A percentile compares a stretch with the other conserved stretches of the same genome.
These are phyloP conservation scores for Ranitomeya imitator DNA, from an alignment of 2,113 vertebrate genomes.

Conservation along the genomic window DNA sequence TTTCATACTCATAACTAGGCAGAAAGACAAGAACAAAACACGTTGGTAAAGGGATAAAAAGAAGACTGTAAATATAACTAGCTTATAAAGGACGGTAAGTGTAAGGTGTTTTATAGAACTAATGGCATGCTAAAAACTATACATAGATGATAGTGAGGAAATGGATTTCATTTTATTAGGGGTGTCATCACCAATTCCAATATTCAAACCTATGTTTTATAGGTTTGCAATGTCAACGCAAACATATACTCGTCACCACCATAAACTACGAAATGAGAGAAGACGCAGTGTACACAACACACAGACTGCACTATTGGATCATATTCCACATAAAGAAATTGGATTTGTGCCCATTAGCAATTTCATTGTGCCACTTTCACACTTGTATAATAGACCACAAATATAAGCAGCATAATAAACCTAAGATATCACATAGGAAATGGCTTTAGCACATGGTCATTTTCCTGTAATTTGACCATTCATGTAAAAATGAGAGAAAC, in stretches of 20 bases:
- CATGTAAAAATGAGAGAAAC: too few species aligned
- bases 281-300: background rate
- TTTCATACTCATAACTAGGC: conserved; percentile 88
- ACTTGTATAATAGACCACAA: background rate
- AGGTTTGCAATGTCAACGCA: background rate
- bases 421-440: background rate
- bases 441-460: too few species aligned
- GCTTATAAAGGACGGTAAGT: background rate
- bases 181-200: background rate
- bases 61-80: background rate
- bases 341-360: background rate
- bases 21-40: conserved; percentile 30
- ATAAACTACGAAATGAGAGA: background rate
- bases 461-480: too few species aligned
- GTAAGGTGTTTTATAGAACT: background rate
- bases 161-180: background rate
- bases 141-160: background rate
- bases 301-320: background rate
- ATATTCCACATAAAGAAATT: background rate
- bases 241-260: background rate
- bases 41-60: background rate
- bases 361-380: background rate
- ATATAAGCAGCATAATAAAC: background rate
- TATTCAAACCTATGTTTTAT: conserved; percentile 5
- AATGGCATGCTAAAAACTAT: background rate